A percentile compares a stretch with the other conserved stretches of the same genome.
phyloP scores from a whole-genome alignment of 2,113 vertebrate genomes.

The Bambusicola thoracicus region DNA sequence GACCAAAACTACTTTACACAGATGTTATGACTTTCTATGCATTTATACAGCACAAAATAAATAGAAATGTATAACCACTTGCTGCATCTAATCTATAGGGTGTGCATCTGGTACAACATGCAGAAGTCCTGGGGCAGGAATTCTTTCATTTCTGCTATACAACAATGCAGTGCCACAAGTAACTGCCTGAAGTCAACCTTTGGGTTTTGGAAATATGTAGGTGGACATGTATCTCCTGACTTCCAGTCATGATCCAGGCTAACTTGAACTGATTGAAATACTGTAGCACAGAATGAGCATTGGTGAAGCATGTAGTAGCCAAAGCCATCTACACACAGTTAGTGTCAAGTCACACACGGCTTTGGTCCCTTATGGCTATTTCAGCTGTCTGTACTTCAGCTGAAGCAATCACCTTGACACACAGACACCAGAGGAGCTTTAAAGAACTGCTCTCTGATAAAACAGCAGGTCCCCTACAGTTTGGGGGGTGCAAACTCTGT shows the following conservation, averaged over 20 bases:
- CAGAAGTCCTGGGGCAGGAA: not conserved
- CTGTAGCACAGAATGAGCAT: not conserved
- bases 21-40: not conserved
- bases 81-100: not conserved
- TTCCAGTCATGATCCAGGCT: not conserved
- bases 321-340: not conserved
- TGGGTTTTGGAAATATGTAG: not conserved
- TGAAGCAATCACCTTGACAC: not conserved
- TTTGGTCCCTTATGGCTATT: not conserved
- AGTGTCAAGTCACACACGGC: not conserved
- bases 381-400: conserved; percentile 18
- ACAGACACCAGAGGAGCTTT: not conserved
- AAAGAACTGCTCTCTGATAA: conserved; percentile 17
- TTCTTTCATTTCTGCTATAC: not conserved
- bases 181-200: not conserved
- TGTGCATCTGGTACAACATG: not conserved
- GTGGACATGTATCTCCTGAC: not conserved
- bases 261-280: not conserved
- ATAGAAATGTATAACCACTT: not conserved
- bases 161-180: not conserved
- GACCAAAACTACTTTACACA: not conserved
- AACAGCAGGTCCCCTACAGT: too few relatives aligned
- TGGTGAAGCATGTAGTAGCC: not conserved
- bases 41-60: not conserved
- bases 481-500: too few relatives aligned